Evolutionary conservation across 2,888 invertebrate genomes (phyloP), one percentile per base, ranked within the genome.

Genomic region (Ormia ochracea): DNA sequence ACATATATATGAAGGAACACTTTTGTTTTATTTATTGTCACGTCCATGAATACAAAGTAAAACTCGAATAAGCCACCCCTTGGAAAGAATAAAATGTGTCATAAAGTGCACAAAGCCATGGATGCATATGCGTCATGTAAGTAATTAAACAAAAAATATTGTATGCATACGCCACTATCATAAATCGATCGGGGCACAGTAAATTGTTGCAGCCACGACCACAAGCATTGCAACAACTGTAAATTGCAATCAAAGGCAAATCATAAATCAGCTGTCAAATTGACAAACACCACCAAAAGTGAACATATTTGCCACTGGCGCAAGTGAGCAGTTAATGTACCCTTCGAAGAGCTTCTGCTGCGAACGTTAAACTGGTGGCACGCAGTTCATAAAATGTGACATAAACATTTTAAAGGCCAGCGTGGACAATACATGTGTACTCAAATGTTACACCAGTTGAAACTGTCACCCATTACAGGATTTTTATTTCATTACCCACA

Each of bases 191-290:
- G 56, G 36, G 59, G 23, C 33, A 31, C 33, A 59, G 73, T 36
- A 66, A 70, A 66, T 77, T 65, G 72, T 59, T 68, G 56, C 65
- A 69, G 66, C 56, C 50, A 50, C 17, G 66, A 63, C 63, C 69
- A 61, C 59, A 72, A 59, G 54, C 74, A 66, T 58, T 68, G 36
- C 66, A 65, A 68, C 70, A 66, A 79, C 83, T 81, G 82, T 82
- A 83, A 83, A 83, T 82, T 82, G 83, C 83, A 83, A 83, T 83
- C 83, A 83, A 79, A 77, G 80, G 82, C 82, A 79, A 82, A 83
- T 82, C 82, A 83, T 83, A 83, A 83, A 83, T 83, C 83, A 82
- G 83, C 83, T 82, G 83, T 83, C 83, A 83, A 83, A 83, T 81
- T 83, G 83, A 83, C 83, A 83, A 76, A 76, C 76, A 70, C 76